Evolutionary conservation across 64 coral and sea anemone genomes (phyloP).

Genomic region (Montipora sp.): DNA sequence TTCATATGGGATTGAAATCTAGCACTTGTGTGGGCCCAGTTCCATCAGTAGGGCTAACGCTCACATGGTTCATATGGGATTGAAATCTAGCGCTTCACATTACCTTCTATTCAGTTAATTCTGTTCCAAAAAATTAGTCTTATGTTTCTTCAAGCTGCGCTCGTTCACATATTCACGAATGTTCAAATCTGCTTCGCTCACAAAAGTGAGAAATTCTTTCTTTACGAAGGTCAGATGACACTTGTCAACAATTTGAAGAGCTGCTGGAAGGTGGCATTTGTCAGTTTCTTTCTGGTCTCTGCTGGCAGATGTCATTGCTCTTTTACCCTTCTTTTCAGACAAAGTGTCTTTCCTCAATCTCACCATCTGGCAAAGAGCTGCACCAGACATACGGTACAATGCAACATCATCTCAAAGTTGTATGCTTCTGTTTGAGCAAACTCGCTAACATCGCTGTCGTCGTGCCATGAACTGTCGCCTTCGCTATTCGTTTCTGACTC

Average conservation of each 20-base stretch:
- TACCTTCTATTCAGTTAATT: no score
- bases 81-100: no score
- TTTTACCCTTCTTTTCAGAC: not conserved
- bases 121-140: not conserved
- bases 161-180: slow-evolving; percentile 24
- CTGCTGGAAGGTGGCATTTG: slow-evolving; percentile 1
- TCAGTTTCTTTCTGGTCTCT: not conserved
- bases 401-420: slow-evolving; percentile 27
- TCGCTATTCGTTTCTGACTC: no score
- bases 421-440: not conserved
- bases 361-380: slow-evolving; percentile 21
- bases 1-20: no score
- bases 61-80: no score
- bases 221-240: slow-evolving; percentile 23
- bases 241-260: slow-evolving; percentile 4
- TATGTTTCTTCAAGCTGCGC: not conserved
- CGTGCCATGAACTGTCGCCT: not conserved
- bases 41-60: no score
- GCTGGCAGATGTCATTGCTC: not conserved
- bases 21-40: no score
- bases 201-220: slow-evolving; percentile 7
- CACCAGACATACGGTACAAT: not conserved
- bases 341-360: slow-evolving; percentile 26
- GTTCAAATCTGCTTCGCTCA: slow-evolving; percentile 12
- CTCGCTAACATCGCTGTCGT: not conserved